Conservation (phyloP, 2,113 vertebrate genomes). For the Athene noctua region DNA sequence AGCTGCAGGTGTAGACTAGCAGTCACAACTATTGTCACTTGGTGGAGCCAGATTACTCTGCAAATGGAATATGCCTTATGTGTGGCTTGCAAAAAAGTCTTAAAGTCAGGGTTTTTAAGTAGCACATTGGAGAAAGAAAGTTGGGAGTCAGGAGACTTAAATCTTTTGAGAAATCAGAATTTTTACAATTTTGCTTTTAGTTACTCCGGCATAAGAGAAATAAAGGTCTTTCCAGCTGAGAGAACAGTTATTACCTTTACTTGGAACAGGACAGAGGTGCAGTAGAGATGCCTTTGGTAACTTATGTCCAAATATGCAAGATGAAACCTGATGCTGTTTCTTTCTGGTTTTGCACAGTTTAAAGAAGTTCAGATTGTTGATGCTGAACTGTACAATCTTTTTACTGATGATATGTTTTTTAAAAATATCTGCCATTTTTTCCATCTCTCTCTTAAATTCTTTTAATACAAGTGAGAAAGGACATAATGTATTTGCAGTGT, state of each 20-base stretch:
- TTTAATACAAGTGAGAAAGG: neutral
- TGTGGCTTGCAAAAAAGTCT: neutral
- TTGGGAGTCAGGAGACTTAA: neutral
- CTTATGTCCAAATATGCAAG: neutral
- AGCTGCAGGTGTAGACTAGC: neutral
- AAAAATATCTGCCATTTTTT: neutral
- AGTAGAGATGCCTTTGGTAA: neutral
- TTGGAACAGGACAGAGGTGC: neutral
- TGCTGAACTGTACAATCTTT: neutral
- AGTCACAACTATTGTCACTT: conserved; percentile 52
- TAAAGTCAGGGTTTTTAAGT: neutral
- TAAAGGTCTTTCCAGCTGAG: neutral
- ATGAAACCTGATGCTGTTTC: neutral
- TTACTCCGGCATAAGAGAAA: neutral
- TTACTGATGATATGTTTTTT: neutral
- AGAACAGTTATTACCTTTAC: neutral
- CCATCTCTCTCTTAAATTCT: neutral
- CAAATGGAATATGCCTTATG: neutral
- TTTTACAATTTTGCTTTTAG: neutral
- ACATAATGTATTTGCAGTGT: neutral
- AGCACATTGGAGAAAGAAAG: neutral
- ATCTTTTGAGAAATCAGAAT: neutral
- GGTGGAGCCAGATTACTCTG: conserved; percentile 72
- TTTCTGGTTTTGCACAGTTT: neutral
- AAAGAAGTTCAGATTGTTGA: neutral